Base-by-base conservation (phyloP, 2,888 invertebrate species). In the Patella caerulea region DNA sequence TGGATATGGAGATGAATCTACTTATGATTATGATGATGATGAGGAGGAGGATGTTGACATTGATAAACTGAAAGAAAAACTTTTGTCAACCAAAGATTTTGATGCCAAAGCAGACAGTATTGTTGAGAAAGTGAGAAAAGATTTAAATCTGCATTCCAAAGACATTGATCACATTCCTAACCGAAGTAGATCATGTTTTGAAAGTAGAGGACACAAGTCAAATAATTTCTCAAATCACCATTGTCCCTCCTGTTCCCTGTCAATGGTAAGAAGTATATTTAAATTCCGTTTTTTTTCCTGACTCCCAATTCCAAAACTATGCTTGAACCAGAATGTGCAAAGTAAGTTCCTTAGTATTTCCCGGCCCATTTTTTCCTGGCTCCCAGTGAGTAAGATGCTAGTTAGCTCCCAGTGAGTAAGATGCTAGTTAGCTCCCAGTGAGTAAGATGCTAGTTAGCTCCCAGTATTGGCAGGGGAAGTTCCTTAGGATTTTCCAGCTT, bases 101-200 rank as follows among this genome's bases (percentile, higher is more conserved):
- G 84, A 86, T 78, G 75, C 83, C 12, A 78, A 82, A 55, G 86
- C 87, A n/a, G 85, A 86, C 79, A 80, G 78, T 76, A 86, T 87
- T 65, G 84, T 86, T 54, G 78, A 84, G 12, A 79, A 81, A 65
- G 86, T 86, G 14, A 85, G 83, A 81, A 82, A 83, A 54, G 85
- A 85, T 74, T 65, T 87, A 73, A 77, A 80, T 74, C 59, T 81
- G 29, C 17, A 70, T 55, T 29, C 55, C 56, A 75, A 71, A 56
- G 15, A 34, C 45, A 56, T 74, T 24, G 70, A n/a, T 72, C 54
- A 29, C 54, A 52, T 55, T 34, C 52, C 59, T 7, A n/a, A 17
- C n/a, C 56, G 56, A 34, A 34, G 12, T 54, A 53, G 54, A 52
- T 53, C 34, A 56, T 65, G 65, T 65, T 24, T 65, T 65, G 45